phyloP scores from a whole-genome alignment of 2,888 invertebrate genomes.

The Noctuana brunneofusca region DNA sequence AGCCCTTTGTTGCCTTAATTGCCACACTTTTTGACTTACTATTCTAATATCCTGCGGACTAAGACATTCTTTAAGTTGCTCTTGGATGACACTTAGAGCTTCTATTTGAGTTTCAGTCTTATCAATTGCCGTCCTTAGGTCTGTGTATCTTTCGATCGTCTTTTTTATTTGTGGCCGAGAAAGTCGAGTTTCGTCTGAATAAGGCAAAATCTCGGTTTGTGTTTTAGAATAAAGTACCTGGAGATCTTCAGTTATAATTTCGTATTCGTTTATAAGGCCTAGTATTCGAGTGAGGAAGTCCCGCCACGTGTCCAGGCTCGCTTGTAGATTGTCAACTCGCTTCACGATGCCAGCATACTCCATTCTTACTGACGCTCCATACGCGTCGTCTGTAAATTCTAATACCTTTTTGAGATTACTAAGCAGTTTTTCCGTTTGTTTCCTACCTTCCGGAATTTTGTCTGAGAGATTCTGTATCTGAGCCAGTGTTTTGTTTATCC shows the following conservation, averaged over 20 bases:
- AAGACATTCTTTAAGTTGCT: slow-evolving; percentile 92
- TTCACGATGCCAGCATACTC: slow-evolving; percentile 90
- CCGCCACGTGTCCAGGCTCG: slow-evolving; percentile 91
- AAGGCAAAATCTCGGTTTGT: slow-evolving; percentile 83
- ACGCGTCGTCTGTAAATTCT: slow-evolving; percentile 88
- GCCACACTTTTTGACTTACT: slow-evolving; percentile 90
- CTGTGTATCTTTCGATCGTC: slow-evolving; percentile 84
- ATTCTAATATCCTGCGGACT: slow-evolving; percentile 92
- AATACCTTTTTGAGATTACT: slow-evolving; percentile 86
- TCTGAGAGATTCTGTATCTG: slow-evolving; percentile 87
- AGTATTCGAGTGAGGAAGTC: slow-evolving; percentile 88
- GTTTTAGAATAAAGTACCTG: slow-evolving; percentile 85
- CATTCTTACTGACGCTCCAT: slow-evolving; percentile 90
- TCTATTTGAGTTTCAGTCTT: slow-evolving; percentile 86
- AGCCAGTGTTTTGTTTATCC: slow-evolving; percentile 87
- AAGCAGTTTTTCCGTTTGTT: slow-evolving; percentile 84
- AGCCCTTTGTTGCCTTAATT: slow-evolving; percentile 90
- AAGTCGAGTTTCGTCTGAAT: slow-evolving; percentile 79
- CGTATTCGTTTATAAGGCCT: slow-evolving; percentile 84
- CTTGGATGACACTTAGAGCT: slow-evolving; percentile 87
- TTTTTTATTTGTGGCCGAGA: slow-evolving; percentile 85
- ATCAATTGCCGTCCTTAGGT: slow-evolving; percentile 82
- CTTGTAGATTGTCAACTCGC: slow-evolving; percentile 90
- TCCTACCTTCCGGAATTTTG: slow-evolving; percentile 87
- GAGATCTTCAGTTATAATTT: slow-evolving; percentile 83